Percentiles rank a stretch among this genome's conserved stretches.
phyloP scores from a whole-genome alignment of 2,113 vertebrate genomes.

The Campylorhamphus procurvoides region DNA sequence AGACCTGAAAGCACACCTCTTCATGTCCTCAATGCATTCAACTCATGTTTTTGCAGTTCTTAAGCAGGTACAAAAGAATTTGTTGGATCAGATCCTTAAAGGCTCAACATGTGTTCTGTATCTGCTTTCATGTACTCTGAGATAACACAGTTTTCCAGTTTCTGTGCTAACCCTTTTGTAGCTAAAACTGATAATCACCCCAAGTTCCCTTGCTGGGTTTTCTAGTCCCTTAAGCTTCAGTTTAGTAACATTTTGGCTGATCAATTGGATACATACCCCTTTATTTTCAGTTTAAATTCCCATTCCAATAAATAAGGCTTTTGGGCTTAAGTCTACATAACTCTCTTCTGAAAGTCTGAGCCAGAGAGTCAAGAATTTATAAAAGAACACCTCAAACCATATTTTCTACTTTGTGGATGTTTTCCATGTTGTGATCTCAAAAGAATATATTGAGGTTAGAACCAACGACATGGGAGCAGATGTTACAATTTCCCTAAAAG shows the following conservation, averaged over 20 bases:
- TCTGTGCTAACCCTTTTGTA: not conserved
- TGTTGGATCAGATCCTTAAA: not conserved
- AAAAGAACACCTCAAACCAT: not conserved
- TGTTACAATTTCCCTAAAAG: constrained; percentile 16
- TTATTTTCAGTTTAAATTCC: constrained; percentile 60
- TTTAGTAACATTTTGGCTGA: constrained; percentile 60
- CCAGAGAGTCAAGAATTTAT: not conserved
- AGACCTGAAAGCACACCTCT: not conserved
- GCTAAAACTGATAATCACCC: constrained; percentile 32
- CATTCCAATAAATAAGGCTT: constrained; percentile 55
- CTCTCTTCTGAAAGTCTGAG: constrained; percentile 8
- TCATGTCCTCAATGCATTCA: not conserved
- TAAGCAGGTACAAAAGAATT: not conserved
- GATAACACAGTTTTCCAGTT: constrained; percentile 26
- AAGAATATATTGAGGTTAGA: not conserved
- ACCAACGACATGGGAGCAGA: not conserved
- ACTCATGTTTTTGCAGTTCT: not conserved
- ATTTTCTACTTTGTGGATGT: constrained; percentile 4
- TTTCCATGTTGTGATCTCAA: constrained; percentile 19
- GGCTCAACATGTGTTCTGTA: constrained; percentile 1
- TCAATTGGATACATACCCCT: constrained; percentile 9
- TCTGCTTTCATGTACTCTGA: not conserved
- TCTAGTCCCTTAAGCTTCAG: constrained; percentile 31
- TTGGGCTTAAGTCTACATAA: constrained; percentile 36
- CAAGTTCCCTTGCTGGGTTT: not conserved